These are phyloP conservation scores for Oxyura jamaicensis DNA, from an alignment of 2,113 vertebrate species.

Conservation along the genomic window DNA sequence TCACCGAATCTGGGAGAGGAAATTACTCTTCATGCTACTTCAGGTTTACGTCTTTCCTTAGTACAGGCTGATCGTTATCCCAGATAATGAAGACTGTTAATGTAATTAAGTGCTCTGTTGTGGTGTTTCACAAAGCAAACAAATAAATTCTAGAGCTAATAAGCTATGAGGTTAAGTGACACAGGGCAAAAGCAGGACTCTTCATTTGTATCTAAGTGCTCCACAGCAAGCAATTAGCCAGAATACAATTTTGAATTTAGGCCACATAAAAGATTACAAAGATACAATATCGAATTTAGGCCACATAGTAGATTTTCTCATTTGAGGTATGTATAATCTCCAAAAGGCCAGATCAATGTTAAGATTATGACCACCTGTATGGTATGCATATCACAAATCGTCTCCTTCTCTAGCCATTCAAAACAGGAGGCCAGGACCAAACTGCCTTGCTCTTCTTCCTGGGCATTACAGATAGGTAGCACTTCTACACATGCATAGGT, in stretches of 20 bases:
- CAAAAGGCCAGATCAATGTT: not conserved
- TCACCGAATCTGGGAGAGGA: conserved; percentile 19
- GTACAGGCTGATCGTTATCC: conserved; percentile 36
- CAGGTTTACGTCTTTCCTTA: conserved; percentile 65
- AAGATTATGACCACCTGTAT: not conserved
- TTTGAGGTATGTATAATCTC: not conserved
- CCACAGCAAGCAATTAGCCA: not conserved
- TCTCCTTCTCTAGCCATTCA: not conserved
- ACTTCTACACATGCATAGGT: not conserved
- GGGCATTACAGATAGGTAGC: not conserved
- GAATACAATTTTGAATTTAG: not conserved
- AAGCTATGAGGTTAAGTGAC: conserved; percentile 34
- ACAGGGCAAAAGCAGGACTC: not conserved
- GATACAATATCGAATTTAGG: not conserved
- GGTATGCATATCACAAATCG: not conserved
- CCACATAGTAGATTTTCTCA: not conserved
- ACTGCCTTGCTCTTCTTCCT: not conserved
- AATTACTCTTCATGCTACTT: conserved; percentile 64
- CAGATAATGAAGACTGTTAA: conserved; percentile 60
- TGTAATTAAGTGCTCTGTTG: conserved; percentile 54
- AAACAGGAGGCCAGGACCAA: not conserved
- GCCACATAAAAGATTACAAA: not conserved
- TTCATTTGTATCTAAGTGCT: not conserved
- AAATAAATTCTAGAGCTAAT: conserved; percentile 24
- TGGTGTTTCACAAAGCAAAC: conserved; percentile 52